Evolutionary conservation across 2,797 vertebrate genomes (phyloP).

Genomic region (Artibeus lituratus): DNA sequence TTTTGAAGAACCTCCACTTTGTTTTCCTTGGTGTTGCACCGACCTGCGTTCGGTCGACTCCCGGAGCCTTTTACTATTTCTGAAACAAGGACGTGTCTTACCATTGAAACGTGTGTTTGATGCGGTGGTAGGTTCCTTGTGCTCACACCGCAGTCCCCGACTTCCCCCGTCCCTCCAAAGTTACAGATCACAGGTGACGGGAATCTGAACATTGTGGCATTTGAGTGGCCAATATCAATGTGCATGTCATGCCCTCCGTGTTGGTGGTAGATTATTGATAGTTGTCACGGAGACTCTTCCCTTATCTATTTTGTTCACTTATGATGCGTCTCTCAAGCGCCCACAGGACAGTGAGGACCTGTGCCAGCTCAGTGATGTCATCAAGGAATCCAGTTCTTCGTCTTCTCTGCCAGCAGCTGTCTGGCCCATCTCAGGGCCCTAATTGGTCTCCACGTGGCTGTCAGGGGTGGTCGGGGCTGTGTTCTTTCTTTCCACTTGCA

Average conservation of each 20-base stretch:
- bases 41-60: background rate
- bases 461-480: background rate
- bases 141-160: accelerated
- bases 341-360: background rate
- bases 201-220: background rate
- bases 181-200: background rate
- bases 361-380: background rate
- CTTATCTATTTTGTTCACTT: background rate
- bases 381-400: background rate
- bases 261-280: background rate
- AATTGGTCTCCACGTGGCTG: background rate
- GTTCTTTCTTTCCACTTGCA: background rate
- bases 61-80: background rate
- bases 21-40: background rate
- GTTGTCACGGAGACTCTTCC: background rate
- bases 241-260: background rate
- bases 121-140: background rate
- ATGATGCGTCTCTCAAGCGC: background rate
- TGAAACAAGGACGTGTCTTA: background rate
- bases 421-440: background rate
- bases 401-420: background rate
- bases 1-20: background rate
- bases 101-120: background rate
- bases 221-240: background rate
- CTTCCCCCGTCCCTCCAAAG: too few species aligned